phyloP scores from a whole-genome alignment of 1,140 invertebrate species.

The Lucilia cuprina region DNA sequence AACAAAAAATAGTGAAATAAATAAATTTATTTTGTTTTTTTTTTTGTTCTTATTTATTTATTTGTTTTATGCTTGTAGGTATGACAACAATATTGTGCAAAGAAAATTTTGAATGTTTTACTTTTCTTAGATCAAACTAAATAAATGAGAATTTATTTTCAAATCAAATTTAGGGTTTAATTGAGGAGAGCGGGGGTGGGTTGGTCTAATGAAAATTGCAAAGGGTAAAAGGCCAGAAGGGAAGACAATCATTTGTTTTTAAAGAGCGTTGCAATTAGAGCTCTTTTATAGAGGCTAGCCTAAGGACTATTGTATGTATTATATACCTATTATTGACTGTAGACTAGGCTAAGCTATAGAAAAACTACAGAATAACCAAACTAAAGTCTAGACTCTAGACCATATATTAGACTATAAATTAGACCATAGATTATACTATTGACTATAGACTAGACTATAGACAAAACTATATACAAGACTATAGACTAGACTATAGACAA shows the following conservation, averaged over 20 bases:
- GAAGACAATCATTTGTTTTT: background rate
- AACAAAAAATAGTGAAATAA: background rate
- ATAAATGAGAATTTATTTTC: background rate
- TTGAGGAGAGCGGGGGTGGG: background rate
- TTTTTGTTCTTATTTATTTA: background rate
- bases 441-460: too few relatives aligned
- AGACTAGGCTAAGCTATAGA: too few relatives aligned
- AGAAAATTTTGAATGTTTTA: background rate
- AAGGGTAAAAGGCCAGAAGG: background rate
- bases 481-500: too few relatives aligned
- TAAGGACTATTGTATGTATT: too few relatives aligned
- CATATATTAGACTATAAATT: too few relatives aligned
- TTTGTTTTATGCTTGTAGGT: slow-evolving; percentile 5
- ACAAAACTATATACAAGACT: too few relatives aligned
- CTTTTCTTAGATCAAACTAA: background rate
- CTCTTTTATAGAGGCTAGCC: too few relatives aligned
- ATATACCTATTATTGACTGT: too few relatives aligned
- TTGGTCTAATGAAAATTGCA: background rate
- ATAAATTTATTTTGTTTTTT: background rate
- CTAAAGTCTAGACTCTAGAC: too few relatives aligned
- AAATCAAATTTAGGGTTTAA: background rate
- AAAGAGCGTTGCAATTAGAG: background rate
- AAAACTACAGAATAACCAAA: too few relatives aligned
- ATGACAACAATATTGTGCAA: slow-evolving; percentile 13
- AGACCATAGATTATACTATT: too few relatives aligned